Conservation (phyloP, 2,888 invertebrate genomes). For the Orthonevra nobilis region DNA sequence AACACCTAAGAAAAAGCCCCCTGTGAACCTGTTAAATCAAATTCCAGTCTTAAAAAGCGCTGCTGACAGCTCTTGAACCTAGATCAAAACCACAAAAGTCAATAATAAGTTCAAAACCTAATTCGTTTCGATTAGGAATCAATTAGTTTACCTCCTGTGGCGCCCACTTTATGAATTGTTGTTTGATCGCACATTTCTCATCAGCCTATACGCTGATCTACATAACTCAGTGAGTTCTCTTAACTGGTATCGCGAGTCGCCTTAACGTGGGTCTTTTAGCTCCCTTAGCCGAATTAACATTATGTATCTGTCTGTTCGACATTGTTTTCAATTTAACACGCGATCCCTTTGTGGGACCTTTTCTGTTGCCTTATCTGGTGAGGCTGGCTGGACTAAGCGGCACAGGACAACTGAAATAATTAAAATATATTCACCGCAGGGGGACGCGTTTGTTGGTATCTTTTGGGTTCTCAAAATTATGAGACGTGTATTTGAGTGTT, state of each 20-base stretch:
- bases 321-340: constrained; percentile 56
- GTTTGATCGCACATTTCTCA: constrained; percentile 44
- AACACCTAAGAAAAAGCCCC: not conserved
- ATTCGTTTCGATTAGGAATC: constrained; percentile 65
- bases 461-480: constrained; percentile 11
- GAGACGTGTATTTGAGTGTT: constrained; percentile 47
- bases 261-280: constrained; percentile 10
- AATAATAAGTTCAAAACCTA: constrained; percentile 37
- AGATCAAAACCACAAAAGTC: constrained; percentile 46
- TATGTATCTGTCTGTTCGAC: constrained; percentile 62
- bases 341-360: constrained; percentile 48
- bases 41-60: not conserved
- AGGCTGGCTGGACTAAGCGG: constrained; percentile 37
- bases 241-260: constrained; percentile 28
- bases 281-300: constrained; percentile 32
- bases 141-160: constrained; percentile 68
- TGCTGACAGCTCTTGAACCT: constrained; percentile 16
- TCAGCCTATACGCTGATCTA: constrained; percentile 16
- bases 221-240: constrained; percentile 27
- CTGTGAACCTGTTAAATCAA: constrained; percentile 12
- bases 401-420: constrained; percentile 68
- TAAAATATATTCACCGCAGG: constrained; percentile 64
- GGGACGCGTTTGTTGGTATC: constrained; percentile 10
- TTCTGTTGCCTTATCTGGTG: constrained; percentile 43
- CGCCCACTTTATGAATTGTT: constrained; percentile 61